Evolutionary conservation across 2,888 invertebrate species (phyloP).

Genomic region (Trissolcus japonicus): DNA sequence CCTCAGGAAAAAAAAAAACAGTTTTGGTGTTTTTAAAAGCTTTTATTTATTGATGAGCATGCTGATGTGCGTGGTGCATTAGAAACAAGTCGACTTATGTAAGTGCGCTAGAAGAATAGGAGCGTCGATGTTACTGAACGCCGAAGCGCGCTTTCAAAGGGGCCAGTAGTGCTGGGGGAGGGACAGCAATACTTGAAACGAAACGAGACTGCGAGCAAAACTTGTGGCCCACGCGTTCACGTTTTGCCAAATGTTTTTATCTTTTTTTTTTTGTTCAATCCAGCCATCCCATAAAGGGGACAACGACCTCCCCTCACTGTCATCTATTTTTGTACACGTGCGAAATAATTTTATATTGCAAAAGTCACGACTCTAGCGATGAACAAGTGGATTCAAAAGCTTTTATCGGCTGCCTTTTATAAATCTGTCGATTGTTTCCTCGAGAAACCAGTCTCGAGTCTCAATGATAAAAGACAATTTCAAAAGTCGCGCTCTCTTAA

Average conservation of each 20-base stretch:
- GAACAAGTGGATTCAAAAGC: not conserved
- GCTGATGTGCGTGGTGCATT: constrained; percentile 14
- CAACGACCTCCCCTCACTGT: constrained; percentile 28
- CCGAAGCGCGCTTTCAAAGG: constrained; percentile 18
- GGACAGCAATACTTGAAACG: constrained; percentile 29
- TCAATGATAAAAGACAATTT: constrained; percentile 29
- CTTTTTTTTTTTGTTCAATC: constrained; percentile 1
- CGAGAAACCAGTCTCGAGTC: not conserved
- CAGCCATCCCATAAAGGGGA: constrained; percentile 37
- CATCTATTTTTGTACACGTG: constrained; percentile 26
- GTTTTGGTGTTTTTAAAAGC: not conserved
- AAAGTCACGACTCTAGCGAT: not conserved
- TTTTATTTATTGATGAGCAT: too few species aligned
- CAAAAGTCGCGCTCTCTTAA: constrained; percentile 10
- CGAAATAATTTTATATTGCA: not conserved
- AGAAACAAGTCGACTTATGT: constrained; percentile 38
- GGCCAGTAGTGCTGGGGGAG: constrained; percentile 24
- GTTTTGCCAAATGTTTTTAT: not conserved
- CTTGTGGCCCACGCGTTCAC: constrained; percentile 13
- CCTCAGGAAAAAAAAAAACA: constrained; percentile 2
- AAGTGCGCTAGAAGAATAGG: constrained; percentile 47
- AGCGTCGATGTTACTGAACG: constrained; percentile 39
- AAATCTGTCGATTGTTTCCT: constrained; percentile 7
- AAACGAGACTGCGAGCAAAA: constrained; percentile 27
- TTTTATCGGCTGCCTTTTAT: too few species aligned